A percentile compares a stretch with the other conserved stretches of the same genome.
Conservation (phyloP, 2,797 vertebrate genomes). For the Cryptoblepharus egeriae region DNA sequence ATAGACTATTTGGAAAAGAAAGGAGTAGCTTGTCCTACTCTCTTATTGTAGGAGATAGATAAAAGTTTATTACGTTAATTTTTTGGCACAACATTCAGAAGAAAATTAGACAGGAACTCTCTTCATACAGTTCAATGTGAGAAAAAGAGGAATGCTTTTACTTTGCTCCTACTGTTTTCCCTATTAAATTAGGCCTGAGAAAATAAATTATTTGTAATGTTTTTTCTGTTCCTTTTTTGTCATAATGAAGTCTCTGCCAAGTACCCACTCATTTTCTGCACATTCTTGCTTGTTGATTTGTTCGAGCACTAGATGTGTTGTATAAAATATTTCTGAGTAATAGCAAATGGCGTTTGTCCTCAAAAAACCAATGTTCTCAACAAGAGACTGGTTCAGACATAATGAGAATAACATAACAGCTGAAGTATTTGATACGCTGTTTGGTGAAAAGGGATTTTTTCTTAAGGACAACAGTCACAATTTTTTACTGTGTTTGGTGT, state of each 20-base stretch:
- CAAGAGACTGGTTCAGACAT: not conserved
- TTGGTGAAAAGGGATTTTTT: not conserved
- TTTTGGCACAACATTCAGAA: not conserved
- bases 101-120: not conserved
- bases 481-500: not conserved
- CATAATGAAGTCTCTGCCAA: not conserved
- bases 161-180: not conserved
- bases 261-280: not conserved
- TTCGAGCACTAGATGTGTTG: not conserved
- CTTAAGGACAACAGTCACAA: not conserved
- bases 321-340: not conserved
- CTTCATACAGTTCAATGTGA: not conserved
- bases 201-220: not conserved
- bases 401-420: not conserved
- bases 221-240: not conserved
- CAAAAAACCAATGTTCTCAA: not conserved
- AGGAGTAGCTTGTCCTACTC: not conserved
- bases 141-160: not conserved
- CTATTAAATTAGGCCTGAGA: not conserved
- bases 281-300: not conserved
- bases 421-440: conserved; percentile 23
- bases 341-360: not conserved
- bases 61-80: not conserved
- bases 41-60: not conserved
- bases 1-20: not conserved